Conservation (phyloP, 2,888 invertebrate species). For the Dolomedes plantarius region DNA sequence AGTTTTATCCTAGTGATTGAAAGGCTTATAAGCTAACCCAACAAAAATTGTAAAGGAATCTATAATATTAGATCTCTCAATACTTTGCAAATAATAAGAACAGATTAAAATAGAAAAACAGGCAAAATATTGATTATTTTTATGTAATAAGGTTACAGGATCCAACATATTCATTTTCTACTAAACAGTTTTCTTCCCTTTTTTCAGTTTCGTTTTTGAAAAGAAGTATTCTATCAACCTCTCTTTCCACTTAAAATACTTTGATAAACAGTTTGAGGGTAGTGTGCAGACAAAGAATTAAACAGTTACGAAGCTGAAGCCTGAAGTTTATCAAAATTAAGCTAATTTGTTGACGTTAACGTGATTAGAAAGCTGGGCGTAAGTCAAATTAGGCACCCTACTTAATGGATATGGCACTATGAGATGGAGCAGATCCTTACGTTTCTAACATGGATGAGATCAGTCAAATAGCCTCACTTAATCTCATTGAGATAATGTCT, state of each 20-base stretch:
- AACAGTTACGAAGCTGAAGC: slow-evolving; percentile 29
- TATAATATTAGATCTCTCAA: too few species aligned
- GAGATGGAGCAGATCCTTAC: slow-evolving; percentile 51
- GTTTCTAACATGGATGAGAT: slow-evolving; percentile 53
- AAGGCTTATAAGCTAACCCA: too few species aligned
- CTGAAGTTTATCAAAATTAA: slow-evolving; percentile 60
- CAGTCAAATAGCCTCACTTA: slow-evolving; percentile 43
- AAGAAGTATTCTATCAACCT: background rate
- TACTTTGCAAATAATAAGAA: too few species aligned
- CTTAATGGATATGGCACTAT: slow-evolving; percentile 63
- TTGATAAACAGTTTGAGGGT: background rate
- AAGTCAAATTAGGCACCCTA: slow-evolving; percentile 60
- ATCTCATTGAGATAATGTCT: slow-evolving; percentile 52
- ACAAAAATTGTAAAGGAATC: too few species aligned
- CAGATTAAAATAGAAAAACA: too few species aligned
- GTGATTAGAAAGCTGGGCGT: slow-evolving; percentile 29
- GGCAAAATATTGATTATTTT: too few species aligned
- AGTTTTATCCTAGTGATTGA: too few species aligned
- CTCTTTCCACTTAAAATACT: background rate
- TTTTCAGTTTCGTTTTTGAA: too few species aligned
- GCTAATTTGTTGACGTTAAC: slow-evolving; percentile 64
- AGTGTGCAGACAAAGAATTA: slow-evolving; percentile 7
- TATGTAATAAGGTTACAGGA: too few species aligned
- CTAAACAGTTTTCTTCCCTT: too few species aligned
- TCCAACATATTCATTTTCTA: too few species aligned